Percentiles rank a stretch among this genome's conserved stretches.
These are phyloP conservation scores for Drosophila birchii DNA, from an alignment of 2,888 invertebrate genomes.

Conservation along the genomic window DNA sequence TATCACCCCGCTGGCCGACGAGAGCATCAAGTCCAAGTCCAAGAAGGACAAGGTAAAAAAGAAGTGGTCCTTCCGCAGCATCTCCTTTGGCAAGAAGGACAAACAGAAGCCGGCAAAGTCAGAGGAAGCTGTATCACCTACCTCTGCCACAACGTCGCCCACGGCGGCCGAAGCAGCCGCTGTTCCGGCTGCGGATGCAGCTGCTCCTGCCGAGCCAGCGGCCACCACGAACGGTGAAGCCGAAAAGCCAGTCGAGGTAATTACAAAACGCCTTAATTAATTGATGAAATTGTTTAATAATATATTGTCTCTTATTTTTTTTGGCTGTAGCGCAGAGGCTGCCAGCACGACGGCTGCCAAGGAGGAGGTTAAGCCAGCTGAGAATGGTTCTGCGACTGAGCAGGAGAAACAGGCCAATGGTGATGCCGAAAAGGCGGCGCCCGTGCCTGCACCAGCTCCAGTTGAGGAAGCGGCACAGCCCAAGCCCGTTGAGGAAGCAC, in stretches of 20 bases:
- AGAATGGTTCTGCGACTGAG: constrained; percentile 75
- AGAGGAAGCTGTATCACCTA: constrained; percentile 85
- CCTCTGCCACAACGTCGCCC: constrained; percentile 57
- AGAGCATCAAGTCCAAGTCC: constrained; percentile 86
- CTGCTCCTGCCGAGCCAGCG: constrained; percentile 49
- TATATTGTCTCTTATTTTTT: background rate
- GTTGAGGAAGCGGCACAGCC: constrained; percentile 61
- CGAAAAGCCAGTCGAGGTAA: constrained; percentile 88
- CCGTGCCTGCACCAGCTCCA: constrained; percentile 47
- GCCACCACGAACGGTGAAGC: constrained; percentile 86
- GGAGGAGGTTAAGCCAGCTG: constrained; percentile 62
- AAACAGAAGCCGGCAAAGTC: constrained; percentile 92
- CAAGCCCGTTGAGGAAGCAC: constrained; percentile 53
- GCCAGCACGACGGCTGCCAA: constrained; percentile 46
- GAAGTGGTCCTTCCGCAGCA: constrained; percentile 95
- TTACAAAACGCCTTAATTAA: constrained; percentile 48
- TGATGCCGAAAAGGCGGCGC: constrained; percentile 58
- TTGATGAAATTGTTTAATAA: too few species aligned
- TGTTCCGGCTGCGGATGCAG: constrained; percentile 29
- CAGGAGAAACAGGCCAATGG: constrained; percentile 69
- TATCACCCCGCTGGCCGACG: constrained; percentile 78
- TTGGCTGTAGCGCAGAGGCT: constrained; percentile 8
- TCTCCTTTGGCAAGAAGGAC: constrained; percentile 94
- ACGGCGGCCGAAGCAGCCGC: constrained; percentile 50
- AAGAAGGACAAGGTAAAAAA: constrained; percentile 92